These are phyloP conservation scores for Oscarella lobularis DNA, from an alignment of 37 sponge, comb jelly and placozoan species.

Conservation along the genomic window DNA sequence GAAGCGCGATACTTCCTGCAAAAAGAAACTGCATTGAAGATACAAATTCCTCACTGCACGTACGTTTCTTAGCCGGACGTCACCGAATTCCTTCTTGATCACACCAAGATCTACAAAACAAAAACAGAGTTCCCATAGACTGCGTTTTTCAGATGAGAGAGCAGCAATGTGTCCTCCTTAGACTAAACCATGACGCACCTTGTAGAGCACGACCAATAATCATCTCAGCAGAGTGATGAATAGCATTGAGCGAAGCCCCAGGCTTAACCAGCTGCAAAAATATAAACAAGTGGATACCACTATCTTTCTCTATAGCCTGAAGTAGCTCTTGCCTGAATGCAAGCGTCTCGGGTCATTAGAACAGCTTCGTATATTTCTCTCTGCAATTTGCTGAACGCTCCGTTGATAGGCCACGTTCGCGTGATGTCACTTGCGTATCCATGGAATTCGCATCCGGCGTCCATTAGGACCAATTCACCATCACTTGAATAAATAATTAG, in stretches of 20 bases:
- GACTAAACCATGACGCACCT: neutral
- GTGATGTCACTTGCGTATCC: conserved; percentile 80
- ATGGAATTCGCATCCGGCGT: conserved; percentile 71
- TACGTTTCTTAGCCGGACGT: neutral
- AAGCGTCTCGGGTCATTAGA: conserved; percentile 20
- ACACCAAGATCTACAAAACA: neutral
- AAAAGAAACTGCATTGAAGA: too few species aligned
- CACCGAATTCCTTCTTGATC: neutral
- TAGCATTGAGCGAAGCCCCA: neutral
- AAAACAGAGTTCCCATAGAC: neutral
- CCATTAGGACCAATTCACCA: conserved; percentile 64
- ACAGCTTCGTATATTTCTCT: conserved; percentile 50
- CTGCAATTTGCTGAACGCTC: conserved; percentile 51
- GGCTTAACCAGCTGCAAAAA: neutral
- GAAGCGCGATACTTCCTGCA: too few species aligned
- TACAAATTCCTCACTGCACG: too few species aligned
- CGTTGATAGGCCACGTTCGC: conserved; percentile 71
- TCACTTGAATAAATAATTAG: conserved; percentile 30
- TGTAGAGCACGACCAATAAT: neutral
- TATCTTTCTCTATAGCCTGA: neutral
- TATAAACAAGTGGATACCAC: neutral
- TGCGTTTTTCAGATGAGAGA: neutral
- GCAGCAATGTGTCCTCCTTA: neutral
- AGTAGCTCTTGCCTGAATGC: conserved; percentile 21
- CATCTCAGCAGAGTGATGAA: neutral